phyloP scores from a whole-genome alignment of 2,888 invertebrate species.

The Volucella zonaria region DNA sequence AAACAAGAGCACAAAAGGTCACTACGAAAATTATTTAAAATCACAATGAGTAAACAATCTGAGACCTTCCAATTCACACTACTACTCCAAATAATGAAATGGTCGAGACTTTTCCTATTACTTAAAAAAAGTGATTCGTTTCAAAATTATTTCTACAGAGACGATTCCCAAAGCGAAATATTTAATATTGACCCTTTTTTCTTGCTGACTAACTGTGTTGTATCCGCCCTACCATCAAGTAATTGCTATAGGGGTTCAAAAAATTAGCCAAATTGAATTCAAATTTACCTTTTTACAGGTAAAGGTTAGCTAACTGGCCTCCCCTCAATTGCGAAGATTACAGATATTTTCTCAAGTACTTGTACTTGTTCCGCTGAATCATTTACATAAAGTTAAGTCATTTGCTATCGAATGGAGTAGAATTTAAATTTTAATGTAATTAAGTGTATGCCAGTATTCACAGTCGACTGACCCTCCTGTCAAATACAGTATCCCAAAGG shows the following conservation, averaged over 20 bases:
- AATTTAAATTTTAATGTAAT: slow-evolving; percentile 68
- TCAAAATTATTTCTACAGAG: too few relatives aligned
- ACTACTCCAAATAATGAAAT: too few relatives aligned
- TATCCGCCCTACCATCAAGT: slow-evolving; percentile 41
- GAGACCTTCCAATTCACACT: too few relatives aligned
- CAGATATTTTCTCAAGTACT: background rate
- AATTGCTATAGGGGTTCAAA: slow-evolving; percentile 50
- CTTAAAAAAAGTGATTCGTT: too few relatives aligned
- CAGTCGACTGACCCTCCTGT: slow-evolving; percentile 41
- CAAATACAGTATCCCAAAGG: slow-evolving; percentile 1
- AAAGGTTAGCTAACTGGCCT: slow-evolving; percentile 30
- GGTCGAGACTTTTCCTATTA: too few relatives aligned
- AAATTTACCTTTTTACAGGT: slow-evolving; percentile 55
- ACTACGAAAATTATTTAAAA: too few relatives aligned
- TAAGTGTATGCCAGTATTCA: slow-evolving; percentile 46
- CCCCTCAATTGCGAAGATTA: background rate
- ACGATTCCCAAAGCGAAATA: slow-evolving; percentile 10
- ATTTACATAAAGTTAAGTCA: slow-evolving; percentile 37
- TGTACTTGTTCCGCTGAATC: slow-evolving; percentile 2
- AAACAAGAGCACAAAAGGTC: too few relatives aligned
- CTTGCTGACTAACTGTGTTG: slow-evolving; percentile 61
- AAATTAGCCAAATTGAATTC: slow-evolving; percentile 62
- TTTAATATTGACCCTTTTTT: slow-evolving; percentile 54
- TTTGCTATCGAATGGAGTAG: slow-evolving; percentile 35
- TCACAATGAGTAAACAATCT: too few relatives aligned